These are phyloP conservation scores for Matsumyia berberina DNA, from an alignment of 2,888 invertebrate genomes.

Conservation along the genomic window DNA sequence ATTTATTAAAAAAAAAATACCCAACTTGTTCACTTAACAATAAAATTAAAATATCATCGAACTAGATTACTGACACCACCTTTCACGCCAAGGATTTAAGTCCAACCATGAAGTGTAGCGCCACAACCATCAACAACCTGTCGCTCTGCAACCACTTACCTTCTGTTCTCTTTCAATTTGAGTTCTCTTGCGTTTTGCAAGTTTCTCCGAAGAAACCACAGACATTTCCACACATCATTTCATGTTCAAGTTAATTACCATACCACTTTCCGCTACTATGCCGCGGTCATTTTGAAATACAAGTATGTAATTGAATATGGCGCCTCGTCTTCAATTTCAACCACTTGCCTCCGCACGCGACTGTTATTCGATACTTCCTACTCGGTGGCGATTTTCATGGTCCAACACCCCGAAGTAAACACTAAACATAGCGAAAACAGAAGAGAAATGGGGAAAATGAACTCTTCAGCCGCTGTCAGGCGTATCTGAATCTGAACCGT, in stretches of 20 bases:
- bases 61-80: too few species aligned
- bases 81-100: background rate
- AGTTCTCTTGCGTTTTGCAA: background rate
- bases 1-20: too few species aligned
- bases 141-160: background rate
- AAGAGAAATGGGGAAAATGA: background rate
- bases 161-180: background rate
- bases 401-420: background rate
- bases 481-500: too few species aligned
- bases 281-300: background rate
- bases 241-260: constrained; percentile 9
- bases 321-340: constrained; percentile 27
- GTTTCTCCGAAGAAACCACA: constrained; percentile 1
- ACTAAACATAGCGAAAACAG: background rate
- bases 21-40: too few species aligned
- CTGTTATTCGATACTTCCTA: constrained; percentile 52
- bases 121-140: constrained; percentile 11
- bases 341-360: constrained; percentile 43
- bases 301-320: constrained; percentile 46
- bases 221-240: constrained; percentile 10
- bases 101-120: background rate
- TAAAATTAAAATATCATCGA: too few species aligned
- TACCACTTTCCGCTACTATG: too few species aligned
- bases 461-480: too few species aligned
- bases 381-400: constrained; percentile 18